Conservation (phyloP, 2,888 invertebrate species). For the Chrysotoxum bicinctum region DNA sequence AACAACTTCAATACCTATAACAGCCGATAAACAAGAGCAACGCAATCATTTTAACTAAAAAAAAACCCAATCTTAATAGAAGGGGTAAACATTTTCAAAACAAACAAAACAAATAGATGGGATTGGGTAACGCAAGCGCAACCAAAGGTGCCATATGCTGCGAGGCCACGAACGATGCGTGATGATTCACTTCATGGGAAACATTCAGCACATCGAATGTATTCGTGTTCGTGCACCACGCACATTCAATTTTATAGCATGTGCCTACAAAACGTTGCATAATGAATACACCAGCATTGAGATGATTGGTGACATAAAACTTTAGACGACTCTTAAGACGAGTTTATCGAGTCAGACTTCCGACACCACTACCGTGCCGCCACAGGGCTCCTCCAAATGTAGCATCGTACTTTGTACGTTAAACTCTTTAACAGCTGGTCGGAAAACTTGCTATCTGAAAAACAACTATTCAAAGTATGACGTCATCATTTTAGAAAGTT, state of each 20-base stretch:
- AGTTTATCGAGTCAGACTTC: conserved; percentile 1
- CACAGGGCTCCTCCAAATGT: not conserved
- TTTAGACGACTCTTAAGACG: conserved; percentile 7
- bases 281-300: not conserved
- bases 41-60: not conserved
- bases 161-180: not conserved
- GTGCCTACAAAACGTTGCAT: not conserved
- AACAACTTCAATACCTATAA: not conserved
- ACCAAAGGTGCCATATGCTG: not conserved
- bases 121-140: too few species aligned
- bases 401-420: not conserved
- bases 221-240: conserved; percentile 44
- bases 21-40: not conserved
- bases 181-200: conserved; percentile 53
- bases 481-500: conserved; percentile 60
- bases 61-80: not conserved
- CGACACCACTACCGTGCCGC: not conserved
- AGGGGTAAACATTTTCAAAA: not conserved
- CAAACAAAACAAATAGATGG: not conserved
- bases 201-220: conserved; percentile 25
- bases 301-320: conserved; percentile 29
- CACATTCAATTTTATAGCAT: conserved; percentile 41
- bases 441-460: not conserved
- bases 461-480: conserved; percentile 29
- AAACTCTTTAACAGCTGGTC: conserved; percentile 9